A percentile compares a stretch with the other conserved stretches of the same genome.
These are phyloP conservation scores for Doris montereyensis DNA, from an alignment of 2,888 invertebrate genomes.

Conservation along the genomic window DNA sequence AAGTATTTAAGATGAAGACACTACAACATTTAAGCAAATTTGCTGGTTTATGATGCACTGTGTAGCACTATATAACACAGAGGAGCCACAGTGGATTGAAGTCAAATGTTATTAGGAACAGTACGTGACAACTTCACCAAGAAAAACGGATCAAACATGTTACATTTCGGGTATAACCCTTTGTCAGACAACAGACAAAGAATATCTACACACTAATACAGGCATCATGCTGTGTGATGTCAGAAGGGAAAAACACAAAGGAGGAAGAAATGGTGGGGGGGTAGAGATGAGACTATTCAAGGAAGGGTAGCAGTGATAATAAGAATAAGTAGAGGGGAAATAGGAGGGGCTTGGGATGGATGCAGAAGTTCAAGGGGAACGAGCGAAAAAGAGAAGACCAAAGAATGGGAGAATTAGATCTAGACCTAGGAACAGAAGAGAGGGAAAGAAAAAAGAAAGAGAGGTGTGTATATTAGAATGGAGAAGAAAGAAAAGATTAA, in stretches of 20 bases:
- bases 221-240: too few relatives aligned
- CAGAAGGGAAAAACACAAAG: background rate
- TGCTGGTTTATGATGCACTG: too few relatives aligned
- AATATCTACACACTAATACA: too few relatives aligned
- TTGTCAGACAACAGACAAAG: too few relatives aligned
- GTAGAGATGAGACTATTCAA: background rate
- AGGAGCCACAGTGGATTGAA: too few relatives aligned
- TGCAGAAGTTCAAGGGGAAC: background rate
- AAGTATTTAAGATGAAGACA: too few relatives aligned
- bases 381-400: background rate
- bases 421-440: background rate
- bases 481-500: slow-evolving; percentile 20
- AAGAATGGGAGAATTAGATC: background rate
- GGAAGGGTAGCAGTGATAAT: slow-evolving; percentile 7
- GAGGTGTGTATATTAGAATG: background rate
- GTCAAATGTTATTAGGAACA: background rate
- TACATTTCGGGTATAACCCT: too few relatives aligned
- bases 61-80: too few relatives aligned
- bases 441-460: slow-evolving; percentile 18
- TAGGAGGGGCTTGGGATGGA: background rate
- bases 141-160: too few relatives aligned
- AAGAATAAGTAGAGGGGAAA: background rate
- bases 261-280: background rate
- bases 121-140: too few relatives aligned
- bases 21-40: too few relatives aligned